Conservation (phyloP, 2,797 vertebrate species). For the Crenuchus spilurus region DNA sequence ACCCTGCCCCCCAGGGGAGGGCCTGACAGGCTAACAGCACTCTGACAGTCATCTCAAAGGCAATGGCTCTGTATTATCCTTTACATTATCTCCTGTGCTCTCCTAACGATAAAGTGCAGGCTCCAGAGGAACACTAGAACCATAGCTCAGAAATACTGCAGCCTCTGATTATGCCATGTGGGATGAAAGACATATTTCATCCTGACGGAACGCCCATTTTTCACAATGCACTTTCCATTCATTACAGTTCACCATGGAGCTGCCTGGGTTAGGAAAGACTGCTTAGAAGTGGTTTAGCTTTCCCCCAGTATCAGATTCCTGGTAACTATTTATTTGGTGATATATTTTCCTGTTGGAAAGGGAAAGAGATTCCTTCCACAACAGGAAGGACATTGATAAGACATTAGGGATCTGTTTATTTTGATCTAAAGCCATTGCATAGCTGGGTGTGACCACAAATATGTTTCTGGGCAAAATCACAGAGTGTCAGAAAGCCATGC, state of each 20-base stretch:
- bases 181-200: constrained; percentile 79
- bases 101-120: constrained; percentile 64
- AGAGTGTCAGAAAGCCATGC: constrained; percentile 67
- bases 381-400: constrained; percentile 80
- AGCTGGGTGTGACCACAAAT: constrained; percentile 72
- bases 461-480: constrained; percentile 75
- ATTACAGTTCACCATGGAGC: constrained; percentile 78
- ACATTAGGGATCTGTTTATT: constrained; percentile 81
- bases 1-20: constrained; percentile 57
- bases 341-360: constrained; percentile 78
- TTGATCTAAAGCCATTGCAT: constrained; percentile 76
- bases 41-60: constrained; percentile 60
- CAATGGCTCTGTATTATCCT: constrained; percentile 61
- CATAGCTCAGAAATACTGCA: constrained; percentile 68
- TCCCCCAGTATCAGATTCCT: constrained; percentile 77
- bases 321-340: constrained; percentile 78
- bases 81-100: constrained; percentile 59
- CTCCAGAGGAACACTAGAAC: constrained; percentile 67
- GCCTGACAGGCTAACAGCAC: constrained; percentile 61
- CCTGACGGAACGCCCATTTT: constrained; percentile 72
- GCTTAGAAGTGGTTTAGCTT: constrained; percentile 79
- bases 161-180: constrained; percentile 76
- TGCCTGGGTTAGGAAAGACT: constrained; percentile 68
- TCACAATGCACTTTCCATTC: constrained; percentile 80
- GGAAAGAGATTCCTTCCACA: constrained; percentile 76